Conservation (phyloP, 2,888 invertebrate species). For the Galerucella nymphaeae region DNA sequence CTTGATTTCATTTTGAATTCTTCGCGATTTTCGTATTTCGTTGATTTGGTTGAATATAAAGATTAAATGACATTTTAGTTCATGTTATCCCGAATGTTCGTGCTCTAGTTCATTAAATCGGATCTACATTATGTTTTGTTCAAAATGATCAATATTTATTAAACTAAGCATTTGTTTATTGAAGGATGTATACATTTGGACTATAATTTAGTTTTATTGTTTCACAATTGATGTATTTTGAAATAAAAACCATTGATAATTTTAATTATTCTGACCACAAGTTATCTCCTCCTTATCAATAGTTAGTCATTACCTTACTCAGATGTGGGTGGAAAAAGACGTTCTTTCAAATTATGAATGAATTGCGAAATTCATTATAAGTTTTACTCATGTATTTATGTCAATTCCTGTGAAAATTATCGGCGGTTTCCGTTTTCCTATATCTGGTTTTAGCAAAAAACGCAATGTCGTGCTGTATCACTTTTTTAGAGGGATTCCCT, state of each 20-base stretch:
- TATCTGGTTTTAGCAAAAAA: not conserved
- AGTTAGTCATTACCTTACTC: constrained; percentile 13
- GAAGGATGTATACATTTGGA: not conserved
- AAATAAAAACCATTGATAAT: not conserved
- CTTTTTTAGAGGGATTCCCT: not conserved
- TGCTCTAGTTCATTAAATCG: too few species aligned
- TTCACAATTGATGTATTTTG: not conserved
- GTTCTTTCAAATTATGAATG: constrained; percentile 14
- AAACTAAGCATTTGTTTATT: too few species aligned
- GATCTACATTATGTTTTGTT: too few species aligned
- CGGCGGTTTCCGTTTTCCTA: constrained; percentile 16
- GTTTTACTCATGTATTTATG: constrained; percentile 3
- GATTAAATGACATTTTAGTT: too few species aligned
- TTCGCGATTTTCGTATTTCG: too few species aligned
- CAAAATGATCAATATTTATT: too few species aligned
- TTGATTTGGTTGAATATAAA: too few species aligned
- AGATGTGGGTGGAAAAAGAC: constrained; percentile 23
- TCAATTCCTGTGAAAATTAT: constrained; percentile 12
- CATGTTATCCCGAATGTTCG: too few species aligned
- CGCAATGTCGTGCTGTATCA: not conserved
- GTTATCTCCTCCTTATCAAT: not conserved
- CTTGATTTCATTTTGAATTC: too few species aligned
- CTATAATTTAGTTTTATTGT: not conserved
- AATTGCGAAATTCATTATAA: constrained; percentile 10
- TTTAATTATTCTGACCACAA: constrained; percentile 8